Conservation (phyloP, 1,140 invertebrate species). For the Glossosoma conforme region DNA sequence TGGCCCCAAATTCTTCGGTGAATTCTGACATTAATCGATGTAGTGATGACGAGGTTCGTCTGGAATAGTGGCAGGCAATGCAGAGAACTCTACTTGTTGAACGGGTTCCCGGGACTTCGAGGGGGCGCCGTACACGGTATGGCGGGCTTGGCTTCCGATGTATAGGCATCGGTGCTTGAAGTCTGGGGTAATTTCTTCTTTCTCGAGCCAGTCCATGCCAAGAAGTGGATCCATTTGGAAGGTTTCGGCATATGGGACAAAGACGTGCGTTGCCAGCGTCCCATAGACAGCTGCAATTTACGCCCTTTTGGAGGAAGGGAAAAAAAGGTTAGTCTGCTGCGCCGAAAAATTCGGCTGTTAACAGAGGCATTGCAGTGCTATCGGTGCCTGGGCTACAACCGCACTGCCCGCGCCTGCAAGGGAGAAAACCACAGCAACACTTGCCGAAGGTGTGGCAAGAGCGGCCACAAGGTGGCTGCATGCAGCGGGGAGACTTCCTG, state of each 20-base stretch:
- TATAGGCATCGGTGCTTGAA: not conserved
- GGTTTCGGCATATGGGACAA: not conserved
- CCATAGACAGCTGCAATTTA: no score
- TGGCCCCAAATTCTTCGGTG: not conserved
- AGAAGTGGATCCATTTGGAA: not conserved
- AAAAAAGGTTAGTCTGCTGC: no score
- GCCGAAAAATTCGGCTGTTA: no score
- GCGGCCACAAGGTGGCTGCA: no score
- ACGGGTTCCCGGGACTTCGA: not conserved
- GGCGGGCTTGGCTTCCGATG: not conserved
- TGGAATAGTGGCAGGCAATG: not conserved
- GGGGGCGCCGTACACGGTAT: not conserved
- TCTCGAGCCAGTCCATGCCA: not conserved
- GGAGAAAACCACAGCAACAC: no score
- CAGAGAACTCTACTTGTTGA: no score
- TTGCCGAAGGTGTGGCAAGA: no score
- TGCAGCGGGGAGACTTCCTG: no score
- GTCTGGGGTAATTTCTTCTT: not conserved
- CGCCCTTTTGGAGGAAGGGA: no score
- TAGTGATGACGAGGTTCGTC: not conserved
- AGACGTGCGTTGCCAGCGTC: not conserved
- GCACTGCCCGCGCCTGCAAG: no score
- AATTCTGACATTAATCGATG: not conserved
- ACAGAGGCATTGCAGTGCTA: no score
- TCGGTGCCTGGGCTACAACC: no score